A percentile compares a stretch with the other conserved stretches of the same genome.
phyloP scores from a whole-genome alignment of 2,888 invertebrate species.

The Trissoscelio sp. region DNA sequence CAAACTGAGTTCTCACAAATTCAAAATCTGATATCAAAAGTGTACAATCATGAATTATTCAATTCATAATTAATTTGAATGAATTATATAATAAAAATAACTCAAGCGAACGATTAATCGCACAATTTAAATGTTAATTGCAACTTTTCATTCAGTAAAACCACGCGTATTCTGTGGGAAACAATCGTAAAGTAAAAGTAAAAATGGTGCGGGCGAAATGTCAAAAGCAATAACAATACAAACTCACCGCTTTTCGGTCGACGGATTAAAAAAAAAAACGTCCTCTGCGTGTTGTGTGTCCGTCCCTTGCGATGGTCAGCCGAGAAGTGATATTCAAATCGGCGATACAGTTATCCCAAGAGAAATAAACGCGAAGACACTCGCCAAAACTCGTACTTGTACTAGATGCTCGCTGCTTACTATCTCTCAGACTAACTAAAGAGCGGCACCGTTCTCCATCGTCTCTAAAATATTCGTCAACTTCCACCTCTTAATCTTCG shows the following conservation, averaged over 20 bases:
- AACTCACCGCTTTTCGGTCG: conserved; percentile 45
- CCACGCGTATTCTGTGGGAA: conserved; percentile 22
- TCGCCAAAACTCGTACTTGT: conserved; percentile 64
- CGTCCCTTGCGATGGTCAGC: conserved; percentile 13
- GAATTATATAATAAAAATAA: no score
- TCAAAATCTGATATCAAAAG: no score
- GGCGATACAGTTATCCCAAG: conserved; percentile 50
- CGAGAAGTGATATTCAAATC: conserved; percentile 44
- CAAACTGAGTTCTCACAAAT: no score
- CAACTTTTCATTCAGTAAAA: conserved; percentile 4
- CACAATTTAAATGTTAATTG: neutral
- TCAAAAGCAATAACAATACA: no score
- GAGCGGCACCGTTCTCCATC: conserved; percentile 80
- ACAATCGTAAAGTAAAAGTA: conserved; percentile 29
- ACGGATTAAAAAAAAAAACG: conserved; percentile 1
- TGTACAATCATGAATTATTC: no score
- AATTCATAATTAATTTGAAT: no score
- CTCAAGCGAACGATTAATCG: no score
- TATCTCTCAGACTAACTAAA: conserved; percentile 80
- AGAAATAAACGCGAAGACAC: conserved; percentile 55
- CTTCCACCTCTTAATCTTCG: conserved; percentile 78
- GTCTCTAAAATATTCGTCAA: conserved; percentile 82
- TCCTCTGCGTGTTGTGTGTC: conserved; percentile 12
- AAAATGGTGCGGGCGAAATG: conserved; percentile 16
- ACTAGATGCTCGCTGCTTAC: conserved; percentile 72